Evolutionary conservation across 2,888 invertebrate species (phyloP), one percentile per base, ranked within the genome.

Genomic region (Eupithecia abbreviata): DNA sequence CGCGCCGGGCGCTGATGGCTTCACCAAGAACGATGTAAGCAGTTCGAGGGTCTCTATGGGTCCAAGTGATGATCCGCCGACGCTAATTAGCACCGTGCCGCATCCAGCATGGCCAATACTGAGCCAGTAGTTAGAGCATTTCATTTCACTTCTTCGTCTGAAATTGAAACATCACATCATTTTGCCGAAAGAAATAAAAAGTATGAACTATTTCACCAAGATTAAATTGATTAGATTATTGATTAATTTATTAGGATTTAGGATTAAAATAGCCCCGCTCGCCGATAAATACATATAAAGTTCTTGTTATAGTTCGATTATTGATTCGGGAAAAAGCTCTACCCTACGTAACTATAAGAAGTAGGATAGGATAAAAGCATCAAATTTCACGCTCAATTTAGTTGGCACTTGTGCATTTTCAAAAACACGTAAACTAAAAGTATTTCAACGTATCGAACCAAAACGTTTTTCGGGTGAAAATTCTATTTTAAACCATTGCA

Each of bases 11-110:
- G 88, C 92, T 55, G 88, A 92, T 62, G 89, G 90, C n/a, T 93
- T 94, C 80, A 92, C 82, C 80, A 95, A 94, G 82, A 95, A 91
- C 85, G 95, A 95, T 90, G 95, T 94, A 82, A 75, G 3, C 4
- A 30, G 62, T 12, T 30, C 58, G 9, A 58, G 58, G 30, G 12
- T 18, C 30, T 18, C 18, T 10, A 10, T 18, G 18, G 9, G 58
- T 58, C 18, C 18, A 18, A 4, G 58, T 10, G 9, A 18, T 4
- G 18, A 47, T 1, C 45, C 45, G 45, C 7, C 6, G 9, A 47
- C 47, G 2, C 47, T 12, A 3, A 47, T 47, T 9, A 47, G 47
- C 47, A 10, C 9, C 12, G 47, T 47, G 47, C 47, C 47, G 47
- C 47, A 12, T 47, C 10, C 47, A 47, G 47, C 12, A 47, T 47